These are phyloP conservation scores for Drosophila ezoana DNA, from an alignment of 2,888 invertebrate species.

Conservation along the genomic window DNA sequence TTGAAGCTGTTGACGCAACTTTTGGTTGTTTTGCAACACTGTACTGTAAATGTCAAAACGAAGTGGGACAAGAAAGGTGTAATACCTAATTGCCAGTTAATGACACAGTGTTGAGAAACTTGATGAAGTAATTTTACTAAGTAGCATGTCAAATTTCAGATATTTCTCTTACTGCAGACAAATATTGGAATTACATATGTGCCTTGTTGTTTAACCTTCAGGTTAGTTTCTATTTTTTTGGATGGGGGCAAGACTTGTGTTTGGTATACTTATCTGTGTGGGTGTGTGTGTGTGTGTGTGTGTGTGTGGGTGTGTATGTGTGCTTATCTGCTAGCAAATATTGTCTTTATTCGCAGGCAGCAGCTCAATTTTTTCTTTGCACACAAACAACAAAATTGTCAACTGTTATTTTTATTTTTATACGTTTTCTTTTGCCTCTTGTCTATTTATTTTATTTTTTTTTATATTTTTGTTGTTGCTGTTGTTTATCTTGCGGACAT, in stretches of 20 bases:
- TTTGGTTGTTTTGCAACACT: not conserved
- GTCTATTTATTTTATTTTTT: not conserved
- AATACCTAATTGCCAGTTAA: not conserved
- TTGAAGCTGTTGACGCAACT: not conserved
- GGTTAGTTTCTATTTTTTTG: not conserved
- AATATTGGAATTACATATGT: not conserved
- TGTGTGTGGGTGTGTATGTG: slow-evolving; percentile 15
- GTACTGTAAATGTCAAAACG: not conserved
- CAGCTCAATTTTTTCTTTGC: slow-evolving; percentile 48
- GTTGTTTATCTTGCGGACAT: slow-evolving; percentile 59
- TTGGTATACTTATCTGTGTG: slow-evolving; percentile 1
- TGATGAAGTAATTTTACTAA: not conserved
- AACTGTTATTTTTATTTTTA: slow-evolving; percentile 55
- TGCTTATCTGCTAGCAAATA: slow-evolving; percentile 54
- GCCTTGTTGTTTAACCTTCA: not conserved
- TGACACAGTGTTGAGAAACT: not conserved
- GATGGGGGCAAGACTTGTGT: not conserved
- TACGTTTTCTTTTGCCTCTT: slow-evolving; percentile 14
- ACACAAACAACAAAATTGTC: slow-evolving; percentile 47
- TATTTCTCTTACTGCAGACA: not conserved
- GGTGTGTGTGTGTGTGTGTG: slow-evolving; percentile 1
- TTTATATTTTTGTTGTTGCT: slow-evolving; percentile 9
- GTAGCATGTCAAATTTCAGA: not conserved
- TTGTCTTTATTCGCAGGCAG: slow-evolving; percentile 57
- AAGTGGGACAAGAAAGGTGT: not conserved